A percentile compares a stretch with the other conserved stretches of the same genome.
Evolutionary conservation across 2,113 vertebrate species (phyloP).

Genomic region (Isurus oxyrinchus): DNA sequence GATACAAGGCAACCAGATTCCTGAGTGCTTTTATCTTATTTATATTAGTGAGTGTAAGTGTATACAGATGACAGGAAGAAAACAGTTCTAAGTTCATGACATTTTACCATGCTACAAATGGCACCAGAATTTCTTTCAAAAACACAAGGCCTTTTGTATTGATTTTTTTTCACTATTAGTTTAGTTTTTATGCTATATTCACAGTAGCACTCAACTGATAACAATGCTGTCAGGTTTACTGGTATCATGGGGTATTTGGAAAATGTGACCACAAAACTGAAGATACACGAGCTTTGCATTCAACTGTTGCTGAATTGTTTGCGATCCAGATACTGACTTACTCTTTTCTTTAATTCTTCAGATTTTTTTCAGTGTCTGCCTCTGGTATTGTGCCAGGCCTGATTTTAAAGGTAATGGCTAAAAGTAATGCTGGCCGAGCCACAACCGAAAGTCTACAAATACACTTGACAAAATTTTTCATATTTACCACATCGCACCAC

Average conservation of each 20-base stretch:
- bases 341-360: neutral
- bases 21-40: conserved; percentile 61
- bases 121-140: neutral
- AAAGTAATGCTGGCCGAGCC: neutral
- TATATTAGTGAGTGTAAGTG: conserved; percentile 54
- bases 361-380: neutral
- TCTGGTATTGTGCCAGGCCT: neutral
- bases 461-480: neutral
- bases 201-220: neutral
- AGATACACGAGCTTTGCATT: neutral
- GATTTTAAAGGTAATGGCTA: neutral
- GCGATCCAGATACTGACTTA: neutral
- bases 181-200: neutral
- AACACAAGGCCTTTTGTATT: conserved; percentile 16
- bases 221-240: neutral
- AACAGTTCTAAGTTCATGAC: conserved; percentile 32
- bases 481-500: neutral
- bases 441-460: neutral
- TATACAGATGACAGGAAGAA: conserved; percentile 44
- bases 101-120: neutral
- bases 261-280: neutral
- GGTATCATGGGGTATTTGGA: neutral
- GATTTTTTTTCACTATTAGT: neutral
- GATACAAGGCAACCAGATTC: conserved; percentile 48
- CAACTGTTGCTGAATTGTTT: neutral